Conservation (phyloP, 2,888 invertebrate species). For the Kryphioiulus occultus region DNA sequence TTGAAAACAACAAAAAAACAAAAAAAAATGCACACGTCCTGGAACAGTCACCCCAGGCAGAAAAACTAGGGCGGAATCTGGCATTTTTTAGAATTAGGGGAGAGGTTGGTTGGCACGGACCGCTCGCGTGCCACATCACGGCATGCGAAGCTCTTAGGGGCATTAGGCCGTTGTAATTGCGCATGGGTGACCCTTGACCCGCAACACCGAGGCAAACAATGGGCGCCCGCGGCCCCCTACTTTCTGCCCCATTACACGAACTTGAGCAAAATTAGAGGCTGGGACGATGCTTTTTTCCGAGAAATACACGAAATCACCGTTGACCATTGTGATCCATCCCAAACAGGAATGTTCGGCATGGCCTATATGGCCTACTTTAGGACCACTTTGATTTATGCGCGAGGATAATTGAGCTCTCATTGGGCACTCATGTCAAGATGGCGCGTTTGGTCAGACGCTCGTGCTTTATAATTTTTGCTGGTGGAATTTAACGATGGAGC, state of each 20-base stretch:
- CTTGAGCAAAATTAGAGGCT: not conserved
- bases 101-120: not conserved
- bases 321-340: not conserved
- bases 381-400: not conserved
- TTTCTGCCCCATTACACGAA: not conserved
- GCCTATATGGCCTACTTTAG: not conserved
- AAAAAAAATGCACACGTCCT: conserved; percentile 1
- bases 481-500: not conserved
- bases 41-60: not conserved
- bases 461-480: not conserved
- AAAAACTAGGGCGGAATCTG: not conserved
- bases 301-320: not conserved
- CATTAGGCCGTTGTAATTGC: conserved; percentile 16
- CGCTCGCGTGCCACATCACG: not conserved
- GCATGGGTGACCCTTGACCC: conserved; percentile 11
- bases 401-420: not conserved
- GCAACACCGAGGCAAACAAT: not conserved
- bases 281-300: not conserved
- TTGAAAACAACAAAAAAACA: too few species aligned
- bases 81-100: conserved; percentile 6
- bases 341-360: not conserved
- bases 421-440: not conserved
- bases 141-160: not conserved
- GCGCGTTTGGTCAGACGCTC: too few species aligned
- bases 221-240: conserved; percentile 7